Conservation (phyloP, 2,888 invertebrate species). For the Drosophila atripex region DNA sequence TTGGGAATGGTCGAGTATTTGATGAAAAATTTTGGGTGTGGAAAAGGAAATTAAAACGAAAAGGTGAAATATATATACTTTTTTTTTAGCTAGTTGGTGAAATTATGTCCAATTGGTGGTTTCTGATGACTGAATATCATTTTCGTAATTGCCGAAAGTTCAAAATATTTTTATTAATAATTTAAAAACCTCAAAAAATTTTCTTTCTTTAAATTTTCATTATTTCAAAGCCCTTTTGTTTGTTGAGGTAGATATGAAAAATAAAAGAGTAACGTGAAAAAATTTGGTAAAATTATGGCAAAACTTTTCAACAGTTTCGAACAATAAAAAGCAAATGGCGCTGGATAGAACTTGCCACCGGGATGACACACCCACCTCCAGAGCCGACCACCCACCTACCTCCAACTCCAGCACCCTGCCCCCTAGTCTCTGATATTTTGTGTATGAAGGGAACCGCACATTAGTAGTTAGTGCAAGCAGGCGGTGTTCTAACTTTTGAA, state of each 20-base stretch:
- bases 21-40: neutral
- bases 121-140: no score
- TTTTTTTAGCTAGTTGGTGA: neutral
- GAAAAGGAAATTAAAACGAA: neutral
- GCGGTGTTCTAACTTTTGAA: constrained; percentile 73
- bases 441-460: constrained; percentile 62
- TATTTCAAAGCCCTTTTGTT: constrained; percentile 21
- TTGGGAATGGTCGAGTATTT: constrained; percentile 7
- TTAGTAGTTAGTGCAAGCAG: constrained; percentile 80
- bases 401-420: constrained; percentile 12
- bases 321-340: constrained; percentile 79
- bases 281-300: constrained; percentile 64
- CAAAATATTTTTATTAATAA: neutral
- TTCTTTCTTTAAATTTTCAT: neutral
- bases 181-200: neutral
- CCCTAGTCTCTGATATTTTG: constrained; percentile 8
- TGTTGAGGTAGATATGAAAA: constrained; percentile 13
- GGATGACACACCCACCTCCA: constrained; percentile 27
- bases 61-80: neutral
- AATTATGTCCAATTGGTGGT: neutral
- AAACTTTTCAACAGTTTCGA: constrained; percentile 74
- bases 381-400: neutral
- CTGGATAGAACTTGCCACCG: constrained; percentile 67
- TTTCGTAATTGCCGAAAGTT: no score
- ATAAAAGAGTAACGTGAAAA: constrained; percentile 25